Evolutionary conservation across 1,140 invertebrate genomes (phyloP).

Genomic region (Procambarus virginalis): DNA sequence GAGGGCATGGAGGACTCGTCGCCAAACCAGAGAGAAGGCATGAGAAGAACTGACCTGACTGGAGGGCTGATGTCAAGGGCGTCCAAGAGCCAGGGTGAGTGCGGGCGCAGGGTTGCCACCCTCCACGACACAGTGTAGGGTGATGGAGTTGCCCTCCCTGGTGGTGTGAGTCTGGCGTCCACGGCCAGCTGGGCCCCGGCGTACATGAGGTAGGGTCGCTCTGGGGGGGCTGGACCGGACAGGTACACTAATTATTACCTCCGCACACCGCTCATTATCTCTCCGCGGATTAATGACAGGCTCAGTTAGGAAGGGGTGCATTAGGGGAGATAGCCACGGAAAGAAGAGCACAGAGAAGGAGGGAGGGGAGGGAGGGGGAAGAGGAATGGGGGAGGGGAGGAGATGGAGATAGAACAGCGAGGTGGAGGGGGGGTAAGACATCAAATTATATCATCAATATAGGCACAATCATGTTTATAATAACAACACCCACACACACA

Average conservation of each 20-base stretch:
- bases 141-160: constrained; percentile 50
- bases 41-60: constrained; percentile 45
- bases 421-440: neutral
- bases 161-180: constrained; percentile 61
- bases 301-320: no score
- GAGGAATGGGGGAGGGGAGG: no score
- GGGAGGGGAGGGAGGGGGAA: no score
- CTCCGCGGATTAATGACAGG: no score
- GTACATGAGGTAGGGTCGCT: constrained; percentile 64
- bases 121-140: constrained; percentile 65
- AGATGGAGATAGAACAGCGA: no score
- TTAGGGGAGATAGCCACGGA: no score
- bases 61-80: constrained; percentile 43
- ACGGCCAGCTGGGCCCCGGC: constrained; percentile 61
- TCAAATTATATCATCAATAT: no score
- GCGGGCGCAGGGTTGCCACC: constrained; percentile 65
- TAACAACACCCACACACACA: no score
- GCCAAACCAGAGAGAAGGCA: no score
- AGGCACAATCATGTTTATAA: no score
- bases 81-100: constrained; percentile 58
- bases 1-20: neutral
- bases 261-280: no score
- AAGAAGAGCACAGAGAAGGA: no score
- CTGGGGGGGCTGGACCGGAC: constrained; percentile 52
- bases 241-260: neutral